phyloP scores from a whole-genome alignment of 2,113 vertebrate species.

The Trogon melanurus region DNA sequence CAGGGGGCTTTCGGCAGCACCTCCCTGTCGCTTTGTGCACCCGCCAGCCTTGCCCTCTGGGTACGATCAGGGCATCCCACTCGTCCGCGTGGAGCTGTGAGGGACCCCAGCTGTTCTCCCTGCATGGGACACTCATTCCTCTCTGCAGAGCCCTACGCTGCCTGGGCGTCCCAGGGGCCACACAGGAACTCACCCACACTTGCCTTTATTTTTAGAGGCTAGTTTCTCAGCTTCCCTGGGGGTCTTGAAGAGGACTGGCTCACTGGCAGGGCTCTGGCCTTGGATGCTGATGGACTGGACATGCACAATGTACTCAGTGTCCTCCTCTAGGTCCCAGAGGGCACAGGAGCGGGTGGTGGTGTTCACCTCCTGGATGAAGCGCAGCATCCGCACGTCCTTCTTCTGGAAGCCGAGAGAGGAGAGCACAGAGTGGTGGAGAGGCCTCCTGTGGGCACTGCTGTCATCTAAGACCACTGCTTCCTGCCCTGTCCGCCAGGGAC shows the following conservation, averaged over 20 bases:
- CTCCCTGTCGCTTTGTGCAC: not conserved
- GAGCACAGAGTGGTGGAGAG: conserved; percentile 58
- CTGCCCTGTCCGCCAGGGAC: not conserved
- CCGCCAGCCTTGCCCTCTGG: not conserved
- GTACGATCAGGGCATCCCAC: not conserved
- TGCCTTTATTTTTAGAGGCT: conserved; percentile 93
- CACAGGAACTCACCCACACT: conserved; percentile 21
- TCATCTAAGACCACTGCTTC: not conserved
- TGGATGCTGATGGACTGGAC: conserved; percentile 94
- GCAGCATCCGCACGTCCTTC: conserved; percentile 93
- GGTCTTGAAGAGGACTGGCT: conserved; percentile 91
- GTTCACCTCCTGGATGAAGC: conserved; percentile 98
- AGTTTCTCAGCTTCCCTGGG: conserved; percentile 92
- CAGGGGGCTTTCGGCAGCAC: not conserved
- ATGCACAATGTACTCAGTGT: conserved; percentile 95
- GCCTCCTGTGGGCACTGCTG: not conserved
- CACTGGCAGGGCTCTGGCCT: conserved; percentile 91
- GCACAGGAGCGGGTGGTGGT: conserved; percentile 95
- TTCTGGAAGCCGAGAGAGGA: conserved; percentile 82
- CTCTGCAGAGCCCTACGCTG: not conserved
- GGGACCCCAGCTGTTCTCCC: not conserved
- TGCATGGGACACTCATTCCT: not conserved
- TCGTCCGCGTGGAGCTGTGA: not conserved
- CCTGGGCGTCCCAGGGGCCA: not conserved
- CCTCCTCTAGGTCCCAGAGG: conserved; percentile 95